phyloP scores from a whole-genome alignment of 2,113 vertebrate genomes.

The Triplophysa dalaica region DNA sequence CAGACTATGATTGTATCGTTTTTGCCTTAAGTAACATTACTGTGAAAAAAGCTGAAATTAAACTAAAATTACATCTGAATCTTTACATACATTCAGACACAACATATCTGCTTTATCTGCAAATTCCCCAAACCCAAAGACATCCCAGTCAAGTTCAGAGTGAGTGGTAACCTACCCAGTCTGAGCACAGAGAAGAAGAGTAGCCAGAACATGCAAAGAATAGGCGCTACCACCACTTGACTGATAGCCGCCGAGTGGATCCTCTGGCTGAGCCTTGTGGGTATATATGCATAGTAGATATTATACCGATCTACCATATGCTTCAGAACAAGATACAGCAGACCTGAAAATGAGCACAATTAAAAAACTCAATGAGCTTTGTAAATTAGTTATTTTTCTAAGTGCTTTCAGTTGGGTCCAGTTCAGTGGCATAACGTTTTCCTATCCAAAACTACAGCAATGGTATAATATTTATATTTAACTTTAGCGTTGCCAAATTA shows the following conservation, averaged over 20 bases:
- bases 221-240: constrained; percentile 88
- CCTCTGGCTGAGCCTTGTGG: constrained; percentile 89
- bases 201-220: constrained; percentile 94
- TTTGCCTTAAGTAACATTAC: too few relatives aligned
- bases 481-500: constrained; percentile 40
- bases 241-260: constrained; percentile 86
- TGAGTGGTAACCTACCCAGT: constrained; percentile 75
- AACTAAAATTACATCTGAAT: too few relatives aligned
- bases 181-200: constrained; percentile 94
- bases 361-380: too few relatives aligned
- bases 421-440: neutral
- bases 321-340: constrained; percentile 92
- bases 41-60: too few relatives aligned
- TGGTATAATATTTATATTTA: neutral
- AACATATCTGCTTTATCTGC: neutral
- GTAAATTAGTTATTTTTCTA: neutral
- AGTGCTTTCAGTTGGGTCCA: neutral
- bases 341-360: constrained; percentile 68
- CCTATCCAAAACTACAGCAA: neutral
- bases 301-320: constrained; percentile 96
- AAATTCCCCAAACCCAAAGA: neutral
- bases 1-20: too few relatives aligned
- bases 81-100: too few relatives aligned
- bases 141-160: neutral
- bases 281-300: constrained; percentile 94